Percentiles rank a stretch among this genome's conserved stretches.
phyloP scores from a whole-genome alignment of 2,113 vertebrate species.

The Tautogolabrus adspersus region DNA sequence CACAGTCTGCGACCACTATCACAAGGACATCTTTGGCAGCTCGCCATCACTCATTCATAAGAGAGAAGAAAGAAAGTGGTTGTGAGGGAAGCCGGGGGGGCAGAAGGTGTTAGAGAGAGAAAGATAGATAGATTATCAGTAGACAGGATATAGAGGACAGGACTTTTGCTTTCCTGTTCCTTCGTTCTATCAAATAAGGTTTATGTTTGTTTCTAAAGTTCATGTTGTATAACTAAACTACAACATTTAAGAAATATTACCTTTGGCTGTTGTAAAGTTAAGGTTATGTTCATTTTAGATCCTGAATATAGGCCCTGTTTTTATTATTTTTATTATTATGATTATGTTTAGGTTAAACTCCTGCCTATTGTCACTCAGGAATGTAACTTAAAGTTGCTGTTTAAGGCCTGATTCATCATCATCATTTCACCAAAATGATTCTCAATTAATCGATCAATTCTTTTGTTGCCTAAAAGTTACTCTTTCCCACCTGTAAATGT shows the following conservation, averaged over 20 bases:
- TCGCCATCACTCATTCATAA: constrained; percentile 66
- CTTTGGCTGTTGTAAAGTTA: neutral
- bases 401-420: too few relatives aligned
- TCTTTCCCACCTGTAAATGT: too few relatives aligned
- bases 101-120: neutral
- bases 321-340: too few relatives aligned
- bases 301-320: too few relatives aligned
- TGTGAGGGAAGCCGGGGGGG: neutral
- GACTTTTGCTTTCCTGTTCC: neutral
- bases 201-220: neutral
- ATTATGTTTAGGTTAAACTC: too few relatives aligned
- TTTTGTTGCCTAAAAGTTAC: too few relatives aligned
- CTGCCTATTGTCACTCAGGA: too few relatives aligned
- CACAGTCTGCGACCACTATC: constrained; percentile 61
- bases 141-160: neutral
- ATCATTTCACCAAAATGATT: too few relatives aligned
- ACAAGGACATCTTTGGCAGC: constrained; percentile 73
- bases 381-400: too few relatives aligned
- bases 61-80: constrained; percentile 37
- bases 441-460: too few relatives aligned
- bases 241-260: neutral
- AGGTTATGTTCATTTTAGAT: neutral
- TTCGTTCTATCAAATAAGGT: neutral
- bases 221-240: neutral
- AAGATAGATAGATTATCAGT: neutral